A percentile compares a stretch with the other conserved stretches of the same genome.
These are phyloP conservation scores for Zelostemma sp. DNA, from an alignment of 1,140 invertebrate species.

Conservation along the genomic window DNA sequence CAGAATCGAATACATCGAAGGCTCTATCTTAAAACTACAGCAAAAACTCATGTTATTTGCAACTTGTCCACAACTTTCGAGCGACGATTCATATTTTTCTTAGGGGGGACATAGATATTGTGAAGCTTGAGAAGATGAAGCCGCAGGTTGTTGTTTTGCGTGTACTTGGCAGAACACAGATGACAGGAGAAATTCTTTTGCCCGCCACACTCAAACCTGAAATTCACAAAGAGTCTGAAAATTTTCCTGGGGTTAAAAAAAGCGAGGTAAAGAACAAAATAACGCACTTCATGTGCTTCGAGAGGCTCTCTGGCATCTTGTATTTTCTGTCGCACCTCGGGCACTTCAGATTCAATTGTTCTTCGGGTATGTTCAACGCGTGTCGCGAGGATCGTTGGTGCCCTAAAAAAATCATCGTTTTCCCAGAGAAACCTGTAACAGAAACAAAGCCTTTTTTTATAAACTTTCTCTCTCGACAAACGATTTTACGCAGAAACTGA, in stretches of 20 bases:
- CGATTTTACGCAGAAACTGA: too few relatives aligned
- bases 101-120: slow-evolving; percentile 42
- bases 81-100: slow-evolving; percentile 18
- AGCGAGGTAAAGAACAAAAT: too few relatives aligned
- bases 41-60: too few relatives aligned
- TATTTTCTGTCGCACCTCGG: slow-evolving; percentile 31
- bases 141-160: slow-evolving; percentile 50
- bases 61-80: too few relatives aligned
- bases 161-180: slow-evolving; percentile 51
- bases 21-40: too few relatives aligned
- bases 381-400: slow-evolving; percentile 17
- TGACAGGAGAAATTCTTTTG: slow-evolving; percentile 48
- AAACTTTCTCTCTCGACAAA: too few relatives aligned
- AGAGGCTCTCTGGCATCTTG: slow-evolving; percentile 54
- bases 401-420: background rate
- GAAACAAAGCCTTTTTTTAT: background rate
- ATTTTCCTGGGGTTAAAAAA: too few relatives aligned
- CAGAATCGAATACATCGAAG: too few relatives aligned
- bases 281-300: slow-evolving; percentile 51
- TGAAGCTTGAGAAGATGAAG: slow-evolving; percentile 51
- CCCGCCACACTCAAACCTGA: slow-evolving; percentile 54
- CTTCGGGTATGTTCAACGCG: slow-evolving; percentile 9
- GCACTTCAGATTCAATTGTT: slow-evolving; percentile 23
- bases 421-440: slow-evolving; percentile 21
- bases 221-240: too few relatives aligned